Base-by-base conservation (phyloP, 2,797 vertebrate species). In the Acipenser oxyrinchus region DNA sequence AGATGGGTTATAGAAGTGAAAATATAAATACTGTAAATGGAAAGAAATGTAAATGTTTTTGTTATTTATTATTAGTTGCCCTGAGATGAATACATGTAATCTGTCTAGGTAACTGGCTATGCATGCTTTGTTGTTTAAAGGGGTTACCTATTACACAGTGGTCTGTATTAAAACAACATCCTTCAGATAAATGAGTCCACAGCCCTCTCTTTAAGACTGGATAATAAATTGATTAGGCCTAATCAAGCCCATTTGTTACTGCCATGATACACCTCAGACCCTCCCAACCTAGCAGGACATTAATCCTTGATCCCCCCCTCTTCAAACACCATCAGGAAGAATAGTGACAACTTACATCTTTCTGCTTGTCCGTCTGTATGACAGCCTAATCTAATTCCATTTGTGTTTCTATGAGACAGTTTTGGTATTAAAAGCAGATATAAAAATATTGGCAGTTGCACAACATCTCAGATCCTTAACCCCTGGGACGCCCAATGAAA, bases 151-250 rank as follows among this genome's bases (percentile, higher is more conserved):
- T 62, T 62, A 48, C 48, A 62, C 48, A 48, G 18, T 7, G 6
- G 48, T 8, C 6, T 48, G n/a, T 55, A 55, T 55, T 55, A 55
- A n/a, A 10, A 55, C 52, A 55, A 55, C n/a, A 55, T 55, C 52
- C n/a, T 55, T 5, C 23, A 37, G 60, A 62, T 62, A 37, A 62
- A 62, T 62, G 48, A 48, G 48, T 62, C 48, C 6, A 23, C 5
- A 8, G 6, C 60, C 60, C 6, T 18, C 18, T 37, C 48, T 62
- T 62, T 37, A 37, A 62, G 10, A 8, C 18, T 18, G 9, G 18
- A 18, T 18, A 62, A 23, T 62, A 62, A 62, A 62, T n/a, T 62
- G 0, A 62, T 62, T 62, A 62, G 48, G 60, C 8, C 60, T 62
- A 48, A 58, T 58, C 55, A 58, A 58, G 55, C 55, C 55, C 13